A percentile compares a stretch with the other conserved stretches of the same genome.
Conservation (phyloP, 53 echinoderm and acorn worm species). For the Paracentrotus lividus region DNA sequence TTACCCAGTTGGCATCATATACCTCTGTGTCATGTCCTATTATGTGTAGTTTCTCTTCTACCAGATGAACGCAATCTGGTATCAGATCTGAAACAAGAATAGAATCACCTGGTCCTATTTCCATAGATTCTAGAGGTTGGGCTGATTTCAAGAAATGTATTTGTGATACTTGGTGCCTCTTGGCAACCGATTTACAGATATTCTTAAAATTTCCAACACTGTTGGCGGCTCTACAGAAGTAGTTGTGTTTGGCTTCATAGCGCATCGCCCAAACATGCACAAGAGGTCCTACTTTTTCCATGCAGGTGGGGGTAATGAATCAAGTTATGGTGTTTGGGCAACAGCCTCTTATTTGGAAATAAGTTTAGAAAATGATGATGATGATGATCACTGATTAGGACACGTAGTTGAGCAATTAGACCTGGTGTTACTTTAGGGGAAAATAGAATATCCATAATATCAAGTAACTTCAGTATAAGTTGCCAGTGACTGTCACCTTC, state of each 20-base stretch:
- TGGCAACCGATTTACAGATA: slow-evolving; percentile 5
- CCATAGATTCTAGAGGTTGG: not conserved
- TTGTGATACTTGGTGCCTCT: slow-evolving; percentile 6
- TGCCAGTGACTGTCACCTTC: slow-evolving; percentile 49
- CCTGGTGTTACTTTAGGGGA: slow-evolving; percentile 68
- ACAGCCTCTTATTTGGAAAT: slow-evolving; percentile 52
- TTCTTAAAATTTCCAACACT: not conserved
- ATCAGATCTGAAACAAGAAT: slow-evolving; percentile 1
- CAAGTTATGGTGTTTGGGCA: slow-evolving; percentile 67
- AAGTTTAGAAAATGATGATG: slow-evolving; percentile 43
- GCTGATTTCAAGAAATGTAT: slow-evolving; percentile 8
- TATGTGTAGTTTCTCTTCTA: too few species aligned
- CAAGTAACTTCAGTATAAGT: slow-evolving; percentile 62
- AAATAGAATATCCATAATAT: slow-evolving; percentile 68
- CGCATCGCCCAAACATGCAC: slow-evolving; percentile 69
- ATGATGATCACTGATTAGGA: slow-evolving; percentile 64
- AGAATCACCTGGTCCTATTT: slow-evolving; percentile 19
- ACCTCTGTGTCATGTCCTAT: slow-evolving; percentile 17
- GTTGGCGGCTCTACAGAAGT: slow-evolving; percentile 59
- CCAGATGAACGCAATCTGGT: not conserved
- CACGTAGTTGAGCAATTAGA: slow-evolving; percentile 54
- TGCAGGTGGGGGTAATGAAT: slow-evolving; percentile 62
- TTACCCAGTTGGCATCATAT: slow-evolving; percentile 47
- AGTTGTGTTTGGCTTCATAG: slow-evolving; percentile 67
- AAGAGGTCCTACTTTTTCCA: slow-evolving; percentile 61